Evolutionary conservation across 2,888 invertebrate species (phyloP).

Genomic region (Calameuta filiformis): DNA sequence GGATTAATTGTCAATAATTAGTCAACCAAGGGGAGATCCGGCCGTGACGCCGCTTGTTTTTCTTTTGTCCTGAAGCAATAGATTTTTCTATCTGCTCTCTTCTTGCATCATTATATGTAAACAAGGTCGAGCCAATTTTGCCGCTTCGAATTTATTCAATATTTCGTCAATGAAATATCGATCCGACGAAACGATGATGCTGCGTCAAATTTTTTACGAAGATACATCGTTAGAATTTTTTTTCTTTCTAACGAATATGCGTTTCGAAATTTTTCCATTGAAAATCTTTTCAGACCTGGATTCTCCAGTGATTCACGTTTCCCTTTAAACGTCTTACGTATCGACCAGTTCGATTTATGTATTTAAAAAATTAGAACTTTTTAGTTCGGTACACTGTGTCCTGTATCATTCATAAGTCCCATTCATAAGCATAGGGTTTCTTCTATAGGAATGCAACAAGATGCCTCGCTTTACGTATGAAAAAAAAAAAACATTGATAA

Average conservation of each 20-base stretch:
- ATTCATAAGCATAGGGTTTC: not conserved
- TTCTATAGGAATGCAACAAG: not conserved
- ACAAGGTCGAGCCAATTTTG: not conserved
- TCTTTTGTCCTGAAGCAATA: not conserved
- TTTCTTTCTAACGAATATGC: not conserved
- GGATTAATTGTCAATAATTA: conserved; percentile 5
- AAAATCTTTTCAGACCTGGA: not conserved
- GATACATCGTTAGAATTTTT: not conserved
- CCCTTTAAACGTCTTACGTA: not conserved
- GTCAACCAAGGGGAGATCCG: not conserved
- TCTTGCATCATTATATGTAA: not conserved
- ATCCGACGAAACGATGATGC: not conserved
- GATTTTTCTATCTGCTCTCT: not conserved
- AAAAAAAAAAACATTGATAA: not conserved
- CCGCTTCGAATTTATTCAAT: not conserved
- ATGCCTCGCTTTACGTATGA: not conserved
- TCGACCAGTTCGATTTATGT: not conserved
- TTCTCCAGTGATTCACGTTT: not conserved
- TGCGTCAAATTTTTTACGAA: not conserved
- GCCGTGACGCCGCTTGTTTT: not conserved
- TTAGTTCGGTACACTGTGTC: not conserved
- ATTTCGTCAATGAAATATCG: not conserved
- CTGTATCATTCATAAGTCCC: not conserved
- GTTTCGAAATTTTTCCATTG: not conserved
- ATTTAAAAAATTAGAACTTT: not conserved